Evolutionary conservation across 2,797 vertebrate genomes (phyloP).

Genomic region (Cyprinodon diabolis): DNA sequence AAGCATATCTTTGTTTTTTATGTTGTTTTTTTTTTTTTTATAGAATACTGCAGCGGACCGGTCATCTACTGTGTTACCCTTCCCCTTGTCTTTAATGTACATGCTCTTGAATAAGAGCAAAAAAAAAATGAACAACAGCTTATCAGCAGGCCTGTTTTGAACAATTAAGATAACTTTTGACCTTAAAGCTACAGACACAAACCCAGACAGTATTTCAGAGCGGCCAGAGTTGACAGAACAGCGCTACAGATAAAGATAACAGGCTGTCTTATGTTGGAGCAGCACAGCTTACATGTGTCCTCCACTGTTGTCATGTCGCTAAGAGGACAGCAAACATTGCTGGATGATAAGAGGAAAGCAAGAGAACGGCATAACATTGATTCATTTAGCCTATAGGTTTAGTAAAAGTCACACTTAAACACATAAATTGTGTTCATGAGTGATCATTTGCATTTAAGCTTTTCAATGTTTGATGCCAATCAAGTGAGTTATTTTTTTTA

Average conservation of each 20-base stretch:
- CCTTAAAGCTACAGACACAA: not conserved
- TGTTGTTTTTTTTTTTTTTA: not conserved
- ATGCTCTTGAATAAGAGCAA: not conserved
- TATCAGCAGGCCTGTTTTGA: conserved; percentile 4
- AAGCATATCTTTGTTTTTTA: not conserved
- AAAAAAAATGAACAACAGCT: not conserved
- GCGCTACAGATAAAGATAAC: not conserved
- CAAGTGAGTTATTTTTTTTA: not conserved
- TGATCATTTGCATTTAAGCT: not conserved
- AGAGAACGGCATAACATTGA: not conserved
- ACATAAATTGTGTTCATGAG: not conserved
- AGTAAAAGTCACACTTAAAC: not conserved
- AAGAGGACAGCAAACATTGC: conserved; percentile 12
- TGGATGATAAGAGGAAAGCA: conserved; percentile 9
- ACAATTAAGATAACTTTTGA: not conserved
- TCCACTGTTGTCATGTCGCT: conserved; percentile 18
- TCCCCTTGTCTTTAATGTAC: not conserved
- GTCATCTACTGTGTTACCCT: not conserved
- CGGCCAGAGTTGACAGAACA: not conserved
- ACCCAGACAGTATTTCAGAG: not conserved
- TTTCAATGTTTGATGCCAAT: not conserved
- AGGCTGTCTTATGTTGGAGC: not conserved
- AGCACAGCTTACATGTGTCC: conserved; percentile 12
- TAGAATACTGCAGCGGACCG: not conserved
- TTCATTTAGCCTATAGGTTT: not conserved